Evolutionary conservation across 1,140 invertebrate genomes (phyloP).

Genomic region (Ips typographus): DNA sequence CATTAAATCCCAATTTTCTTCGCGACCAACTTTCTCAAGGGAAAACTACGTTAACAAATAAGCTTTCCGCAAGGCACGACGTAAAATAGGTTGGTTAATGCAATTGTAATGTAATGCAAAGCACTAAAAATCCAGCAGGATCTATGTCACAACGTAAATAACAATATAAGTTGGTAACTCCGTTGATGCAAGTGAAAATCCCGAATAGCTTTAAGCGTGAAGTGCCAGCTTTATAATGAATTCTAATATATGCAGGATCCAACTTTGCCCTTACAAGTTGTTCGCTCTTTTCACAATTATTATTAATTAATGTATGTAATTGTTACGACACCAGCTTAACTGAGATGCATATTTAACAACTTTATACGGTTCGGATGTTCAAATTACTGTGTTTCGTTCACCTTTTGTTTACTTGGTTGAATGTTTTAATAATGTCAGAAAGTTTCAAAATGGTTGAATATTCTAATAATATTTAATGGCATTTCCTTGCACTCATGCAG

Average conservation of each 20-base stretch:
- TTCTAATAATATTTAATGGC: no score
- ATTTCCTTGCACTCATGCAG: no score
- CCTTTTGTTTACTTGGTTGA: no score
- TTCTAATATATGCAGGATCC: conserved; percentile 6
- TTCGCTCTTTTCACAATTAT: conserved; percentile 5
- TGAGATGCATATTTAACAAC: not conserved
- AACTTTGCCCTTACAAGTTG: conserved; percentile 2
- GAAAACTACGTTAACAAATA: not conserved
- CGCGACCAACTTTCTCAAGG: not conserved
- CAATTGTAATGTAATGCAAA: conserved; percentile 5
- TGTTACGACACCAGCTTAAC: conserved; percentile 1
- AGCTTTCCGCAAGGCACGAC: not conserved
- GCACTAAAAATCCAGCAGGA: conserved; percentile 4
- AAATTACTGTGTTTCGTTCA: no score
- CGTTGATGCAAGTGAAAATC: conserved; percentile 6
- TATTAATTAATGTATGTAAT: conserved; percentile 7
- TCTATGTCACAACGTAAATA: conserved; percentile 6
- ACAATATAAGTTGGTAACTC: conserved; percentile 3
- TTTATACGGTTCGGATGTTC: no score
- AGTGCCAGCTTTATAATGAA: not conserved
- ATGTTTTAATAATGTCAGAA: no score
- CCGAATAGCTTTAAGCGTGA: not conserved
- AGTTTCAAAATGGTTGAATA: no score
- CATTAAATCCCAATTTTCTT: not conserved
- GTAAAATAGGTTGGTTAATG: conserved; percentile 2